Evolutionary conservation across 2,113 vertebrate species (phyloP).

Genomic region (Polypterus senegalus): DNA sequence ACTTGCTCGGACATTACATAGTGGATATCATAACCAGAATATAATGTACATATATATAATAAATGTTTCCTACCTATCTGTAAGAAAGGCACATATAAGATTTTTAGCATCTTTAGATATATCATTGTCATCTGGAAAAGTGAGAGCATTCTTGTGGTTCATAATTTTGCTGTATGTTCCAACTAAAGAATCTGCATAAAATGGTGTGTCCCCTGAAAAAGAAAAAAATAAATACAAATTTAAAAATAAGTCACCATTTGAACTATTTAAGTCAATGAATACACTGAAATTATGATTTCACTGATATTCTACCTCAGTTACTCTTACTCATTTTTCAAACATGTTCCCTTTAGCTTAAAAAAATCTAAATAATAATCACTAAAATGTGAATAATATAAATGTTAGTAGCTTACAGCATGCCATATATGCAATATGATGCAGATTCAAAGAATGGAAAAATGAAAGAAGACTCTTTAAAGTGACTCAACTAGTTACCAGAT

Average conservation of each 20-base stretch:
- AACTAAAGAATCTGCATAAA: constrained; percentile 95
- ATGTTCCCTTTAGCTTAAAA: too few relatives aligned
- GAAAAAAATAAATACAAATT: constrained; percentile 1
- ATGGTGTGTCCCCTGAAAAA: constrained; percentile 85
- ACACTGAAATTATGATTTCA: background rate
- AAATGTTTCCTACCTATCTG: constrained; percentile 73
- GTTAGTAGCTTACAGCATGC: too few relatives aligned
- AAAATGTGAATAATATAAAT: too few relatives aligned
- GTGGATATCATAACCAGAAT: too few relatives aligned
- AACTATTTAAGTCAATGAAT: background rate
- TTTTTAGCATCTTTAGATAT: constrained; percentile 97
- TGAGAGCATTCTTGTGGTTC: constrained; percentile 97
- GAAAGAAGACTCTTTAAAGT: too few relatives aligned
- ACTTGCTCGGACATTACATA: too few relatives aligned
- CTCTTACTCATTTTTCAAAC: too few relatives aligned
- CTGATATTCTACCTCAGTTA: background rate
- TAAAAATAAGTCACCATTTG: constrained; percentile 7
- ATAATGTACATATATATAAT: background rate
- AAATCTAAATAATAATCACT: too few relatives aligned
- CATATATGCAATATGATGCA: too few relatives aligned
- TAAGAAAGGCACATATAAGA: constrained; percentile 95
- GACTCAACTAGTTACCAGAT: too few relatives aligned
- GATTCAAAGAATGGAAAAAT: too few relatives aligned
- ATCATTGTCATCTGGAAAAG: constrained; percentile 90
- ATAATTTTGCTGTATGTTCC: constrained; percentile 98